Evolutionary conservation across 2,113 vertebrate species (phyloP).

Genomic region (Carassius auratus): DNA sequence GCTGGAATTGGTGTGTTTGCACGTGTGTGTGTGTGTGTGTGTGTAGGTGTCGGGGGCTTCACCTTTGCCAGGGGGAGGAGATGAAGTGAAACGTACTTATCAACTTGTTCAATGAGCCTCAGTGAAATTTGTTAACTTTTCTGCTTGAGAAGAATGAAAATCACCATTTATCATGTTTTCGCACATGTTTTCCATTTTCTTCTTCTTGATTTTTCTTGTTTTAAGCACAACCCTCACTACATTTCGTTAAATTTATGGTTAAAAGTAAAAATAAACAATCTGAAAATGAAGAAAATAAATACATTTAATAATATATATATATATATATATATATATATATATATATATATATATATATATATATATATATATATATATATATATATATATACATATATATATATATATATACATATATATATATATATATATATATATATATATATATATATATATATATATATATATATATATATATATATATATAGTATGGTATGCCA

Average conservation of each 20-base stretch:
- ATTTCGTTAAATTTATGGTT: background rate
- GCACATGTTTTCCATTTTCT: background rate
- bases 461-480: too few species aligned
- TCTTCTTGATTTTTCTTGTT: background rate
- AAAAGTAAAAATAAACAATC: background rate
- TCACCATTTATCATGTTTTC: slow-evolving; percentile 25
- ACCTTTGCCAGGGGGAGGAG: slow-evolving; percentile 35
- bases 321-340: too few species aligned
- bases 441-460: too few species aligned
- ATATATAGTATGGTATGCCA: too few species aligned
- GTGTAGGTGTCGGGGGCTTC: slow-evolving; percentile 20
- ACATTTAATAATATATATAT: too few species aligned
- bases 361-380: too few species aligned
- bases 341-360: too few species aligned
- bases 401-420: too few species aligned
- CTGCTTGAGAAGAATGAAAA: slow-evolving; percentile 26
- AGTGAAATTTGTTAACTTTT: slow-evolving; percentile 35
- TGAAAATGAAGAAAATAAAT: background rate
- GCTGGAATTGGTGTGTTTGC: slow-evolving; percentile 15
- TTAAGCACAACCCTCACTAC: background rate
- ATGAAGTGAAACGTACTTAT: slow-evolving; percentile 34
- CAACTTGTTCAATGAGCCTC: slow-evolving; percentile 42
- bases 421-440: too few species aligned
- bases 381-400: too few species aligned
- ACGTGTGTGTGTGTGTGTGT: slow-evolving; percentile 2